Evolutionary conservation across 2,113 vertebrate species (phyloP), one percentile per base, ranked within the genome.

Genomic region (Pterocles orientalis): DNA sequence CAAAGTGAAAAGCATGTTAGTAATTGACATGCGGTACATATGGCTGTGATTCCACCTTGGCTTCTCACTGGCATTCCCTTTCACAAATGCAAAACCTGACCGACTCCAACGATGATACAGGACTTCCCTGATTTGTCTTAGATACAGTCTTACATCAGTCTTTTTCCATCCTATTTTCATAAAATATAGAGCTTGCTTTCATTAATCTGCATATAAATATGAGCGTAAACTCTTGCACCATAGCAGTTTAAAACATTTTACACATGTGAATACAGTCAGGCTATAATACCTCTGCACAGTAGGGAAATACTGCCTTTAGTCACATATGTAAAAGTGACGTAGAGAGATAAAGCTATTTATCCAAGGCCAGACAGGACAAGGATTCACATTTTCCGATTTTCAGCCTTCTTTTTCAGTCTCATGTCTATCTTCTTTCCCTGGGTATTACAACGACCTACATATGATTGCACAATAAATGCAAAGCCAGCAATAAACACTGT

Each of bases 371-470:
- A 33, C 2, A 76, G 69, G 65, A 82, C 18, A 51, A 88, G 65
- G 58, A 73, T 47, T 65, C 29, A n/a, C 9, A 39, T 36, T 73
- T 66, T 50, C 60, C 70, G 41, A 72, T 68, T 88, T 61, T 56
- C 60, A 90, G 9, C 23, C 56, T 39, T 65, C 57, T 75, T 41
- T 72, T 85, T 60, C 56, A 72, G 33, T 57, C 58, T 78, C 33
- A 24, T 31, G 24, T 64, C 69, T 72, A 1, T 92, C 53, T 75
- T 73, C 28, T 69, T 82, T 92, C 51, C 47, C 51, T 41, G 10
- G 47, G 51, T 89, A 93, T 85, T 90, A 88, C 68, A 81, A 82
- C 90, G 93, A 94, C 94, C 95, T 97, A 92, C 61, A 83, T 95
- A 88, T n/a, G 48, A 90, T 19, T 60, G 91, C 54, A 80, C 14